Evolutionary conservation across 2,888 invertebrate species (phyloP), one percentile per base, ranked within the genome.

Genomic region (Lasioglossum calceatum): DNA sequence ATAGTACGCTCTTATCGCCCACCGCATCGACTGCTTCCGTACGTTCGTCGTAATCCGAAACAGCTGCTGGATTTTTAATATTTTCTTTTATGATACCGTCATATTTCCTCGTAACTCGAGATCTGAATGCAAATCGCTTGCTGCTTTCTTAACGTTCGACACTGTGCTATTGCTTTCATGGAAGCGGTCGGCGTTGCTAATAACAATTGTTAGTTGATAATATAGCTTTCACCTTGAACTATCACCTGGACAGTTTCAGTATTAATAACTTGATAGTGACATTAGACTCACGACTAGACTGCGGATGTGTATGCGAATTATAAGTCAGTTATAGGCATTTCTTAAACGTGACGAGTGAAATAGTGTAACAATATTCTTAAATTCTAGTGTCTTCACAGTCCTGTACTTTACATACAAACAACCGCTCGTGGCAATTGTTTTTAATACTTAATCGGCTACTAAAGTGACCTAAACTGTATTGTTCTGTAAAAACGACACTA

Each of bases 21-120:
- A 64, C 32, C 61, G 27, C 61, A 64, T 64, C 61, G 61, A 14
- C 27, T 32, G 16, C 14, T 27, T 64, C 61, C 61, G 61, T 14
- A 27, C 27, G 61, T 32, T 14, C 61, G 27, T 39, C 39, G 70
- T 39, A 70, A 32, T 32, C 39, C 70, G 36, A 32, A 39, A 23
- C 61, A 64, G 61, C 61, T 64, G 61, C 61, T 32, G 61, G 61
- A 64, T 32, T 32, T 64, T 64, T 14, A 70, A 70, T 36, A 70
- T 39, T 70, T 70, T 70, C 36, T 27, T 64, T 64, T 32, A 64
- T 16, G 61, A 2, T 27, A 16, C 61, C 27, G 12, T 5, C 61
- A 64, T 16, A 27, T 64, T 64, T 61, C 32, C 27, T 64, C 61
- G 27, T 64, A 32, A 64, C n/a, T 27, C n/a, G 61, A 64, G 27